Evolutionary conservation across 2,888 invertebrate species (phyloP).

Genomic region (Ichneumoninae sp.): DNA sequence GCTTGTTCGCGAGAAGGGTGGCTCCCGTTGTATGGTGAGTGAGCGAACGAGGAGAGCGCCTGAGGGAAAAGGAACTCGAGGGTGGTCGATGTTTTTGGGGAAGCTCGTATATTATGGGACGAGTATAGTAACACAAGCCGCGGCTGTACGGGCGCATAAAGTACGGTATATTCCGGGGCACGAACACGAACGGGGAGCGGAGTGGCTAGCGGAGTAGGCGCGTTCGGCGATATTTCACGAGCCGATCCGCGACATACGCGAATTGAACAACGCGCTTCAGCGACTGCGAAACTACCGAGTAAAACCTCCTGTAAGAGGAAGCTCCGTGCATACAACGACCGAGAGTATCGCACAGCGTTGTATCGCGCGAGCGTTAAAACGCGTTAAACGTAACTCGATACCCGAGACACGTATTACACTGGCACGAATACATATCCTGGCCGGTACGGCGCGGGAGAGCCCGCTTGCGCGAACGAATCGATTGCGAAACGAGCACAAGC

Average conservation of each 20-base stretch:
- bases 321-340: neutral
- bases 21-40: slow-evolving; percentile 43
- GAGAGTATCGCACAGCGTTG: neutral
- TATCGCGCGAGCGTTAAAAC: slow-evolving; percentile 44
- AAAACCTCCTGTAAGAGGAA: neutral
- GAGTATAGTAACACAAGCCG: neutral
- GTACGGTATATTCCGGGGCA: slow-evolving; percentile 13
- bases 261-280: slow-evolving; percentile 27
- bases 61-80: slow-evolving; percentile 44
- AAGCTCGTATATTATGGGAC: slow-evolving; percentile 63
- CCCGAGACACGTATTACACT: slow-evolving; percentile 56
- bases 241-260: slow-evolving; percentile 61
- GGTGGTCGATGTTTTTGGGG: slow-evolving; percentile 69
- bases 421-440: slow-evolving; percentile 8
- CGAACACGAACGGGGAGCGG: slow-evolving; percentile 33
- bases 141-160: neutral
- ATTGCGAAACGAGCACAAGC: slow-evolving; percentile 61
- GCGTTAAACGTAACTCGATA: slow-evolving; percentile 63
- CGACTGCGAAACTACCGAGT: slow-evolving; percentile 17
- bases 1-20: slow-evolving; percentile 25
- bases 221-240: slow-evolving; percentile 66
- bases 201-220: slow-evolving; percentile 30
- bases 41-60: slow-evolving; percentile 38
- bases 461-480: slow-evolving; percentile 40
- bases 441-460: neutral